These are phyloP conservation scores for Eretmocerus hayati DNA, from an alignment of 2,888 invertebrate genomes.

Conservation along the genomic window DNA sequence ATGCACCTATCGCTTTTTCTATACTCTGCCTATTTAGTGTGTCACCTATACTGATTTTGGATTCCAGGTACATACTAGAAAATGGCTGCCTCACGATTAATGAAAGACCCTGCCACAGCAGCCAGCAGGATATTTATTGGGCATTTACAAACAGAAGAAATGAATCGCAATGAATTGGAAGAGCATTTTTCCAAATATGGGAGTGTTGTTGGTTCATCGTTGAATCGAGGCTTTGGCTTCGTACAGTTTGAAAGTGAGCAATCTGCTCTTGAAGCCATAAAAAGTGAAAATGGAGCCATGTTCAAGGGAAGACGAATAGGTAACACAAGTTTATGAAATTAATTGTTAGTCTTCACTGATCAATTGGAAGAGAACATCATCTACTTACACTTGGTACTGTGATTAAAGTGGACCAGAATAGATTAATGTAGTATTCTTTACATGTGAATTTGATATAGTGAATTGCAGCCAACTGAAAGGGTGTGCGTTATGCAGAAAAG, in stretches of 20 bases:
- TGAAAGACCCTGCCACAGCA: conserved; percentile 69
- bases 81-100: conserved; percentile 29
- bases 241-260: conserved; percentile 74
- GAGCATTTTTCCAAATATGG: conserved; percentile 72
- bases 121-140: conserved; percentile 76
- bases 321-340: conserved; percentile 41
- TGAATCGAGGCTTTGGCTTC: conserved; percentile 78
- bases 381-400: too few species aligned
- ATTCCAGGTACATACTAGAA: background rate
- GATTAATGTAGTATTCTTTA: too few species aligned
- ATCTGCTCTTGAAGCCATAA: conserved; percentile 69
- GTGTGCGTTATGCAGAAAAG: too few species aligned
- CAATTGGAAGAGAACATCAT: background rate
- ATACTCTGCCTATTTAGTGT: too few species aligned
- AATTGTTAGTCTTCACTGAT: background rate
- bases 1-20: too few species aligned
- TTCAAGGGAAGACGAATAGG: conserved; percentile 68
- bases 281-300: conserved; percentile 60
- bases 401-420: too few species aligned
- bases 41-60: too few species aligned
- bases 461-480: too few species aligned
- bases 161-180: conserved; percentile 60
- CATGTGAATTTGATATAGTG: too few species aligned
- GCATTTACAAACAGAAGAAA: conserved; percentile 63
- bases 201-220: conserved; percentile 60